Evolutionary conservation across 2,888 invertebrate species (phyloP), one percentile per base, ranked within the genome.

Genomic region (Lissocephala sabroskyi): DNA sequence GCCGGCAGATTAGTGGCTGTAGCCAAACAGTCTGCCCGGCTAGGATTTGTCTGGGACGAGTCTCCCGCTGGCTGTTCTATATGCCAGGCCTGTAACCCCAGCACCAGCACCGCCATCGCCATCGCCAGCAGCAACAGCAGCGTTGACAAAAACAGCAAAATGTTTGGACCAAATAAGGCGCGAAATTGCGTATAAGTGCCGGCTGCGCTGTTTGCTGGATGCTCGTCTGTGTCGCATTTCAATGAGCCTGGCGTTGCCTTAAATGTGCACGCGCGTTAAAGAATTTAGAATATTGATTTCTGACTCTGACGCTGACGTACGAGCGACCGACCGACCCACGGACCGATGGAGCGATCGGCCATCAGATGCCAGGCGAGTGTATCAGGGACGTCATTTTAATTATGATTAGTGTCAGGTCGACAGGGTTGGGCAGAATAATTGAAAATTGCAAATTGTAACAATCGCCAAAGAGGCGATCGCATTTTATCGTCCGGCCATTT

Each of bases 201-300:
- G 74, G 62, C 70, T 70, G 63, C 65, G 70, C 65, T 70, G 74
- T 62, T 62, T 49, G 70, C 66, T 45, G 64, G 58, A n/a, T 57
- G 51, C 70, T 17, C 41, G 41, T 32, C 29, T 30, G 43, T 23
- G 11, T 13, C 13, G 70, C 70, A 71, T 71, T 71, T 74, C 75
- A 74, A 71, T 71, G 74, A 71, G 70, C 46, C 56, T 32, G 29
- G 53, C 50, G 60, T 74, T 74, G 75, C 70, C 70, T 74, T 71
- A 71, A 71, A 71, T 71, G 70, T 70, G 75, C 70, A 74, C 74
- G 66, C 70, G 74, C 70, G 70, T 71, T 74, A 70, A 71, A 71
- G 75, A 71, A 71, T 70, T 70, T 70, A 70, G 70, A 70, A 70
- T 70, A 70, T 70, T 70, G 74, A 68, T 68, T 68, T 68, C 68